Conservation (phyloP, 2,888 invertebrate species). For the Phlogophora meticulosa region DNA sequence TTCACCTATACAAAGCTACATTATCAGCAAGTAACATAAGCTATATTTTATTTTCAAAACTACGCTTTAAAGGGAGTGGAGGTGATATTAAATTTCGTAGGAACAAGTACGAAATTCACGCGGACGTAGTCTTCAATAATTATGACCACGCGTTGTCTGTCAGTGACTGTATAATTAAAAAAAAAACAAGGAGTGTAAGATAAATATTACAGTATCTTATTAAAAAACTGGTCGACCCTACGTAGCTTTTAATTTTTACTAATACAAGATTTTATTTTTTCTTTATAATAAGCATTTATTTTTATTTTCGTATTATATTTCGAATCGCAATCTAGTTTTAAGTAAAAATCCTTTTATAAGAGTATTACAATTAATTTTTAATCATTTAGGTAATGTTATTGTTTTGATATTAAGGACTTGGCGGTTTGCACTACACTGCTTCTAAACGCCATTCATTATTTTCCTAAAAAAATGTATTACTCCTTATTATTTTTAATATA, state of each 20-base stretch:
- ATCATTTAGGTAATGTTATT: slow-evolving; percentile 10
- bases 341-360: slow-evolving; percentile 29
- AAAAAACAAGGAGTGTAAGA: not conserved
- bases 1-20: no score
- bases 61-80: no score
- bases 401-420: slow-evolving; percentile 13
- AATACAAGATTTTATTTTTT: slow-evolving; percentile 37
- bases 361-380: slow-evolving; percentile 54
- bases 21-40: no score
- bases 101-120: no score
- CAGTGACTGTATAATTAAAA: no score
- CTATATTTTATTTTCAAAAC: no score
- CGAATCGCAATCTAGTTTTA: slow-evolving; percentile 48
- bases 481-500: slow-evolving; percentile 49
- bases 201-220: slow-evolving; percentile 43
- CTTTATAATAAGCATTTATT: slow-evolving; percentile 50
- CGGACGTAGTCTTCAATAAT: no score
- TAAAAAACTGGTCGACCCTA: slow-evolving; percentile 63
- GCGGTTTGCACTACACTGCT: slow-evolving; percentile 17
- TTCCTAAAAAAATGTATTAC: slow-evolving; percentile 57
- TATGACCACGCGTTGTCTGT: not conserved
- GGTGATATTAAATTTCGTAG: no score
- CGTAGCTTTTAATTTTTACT: slow-evolving; percentile 33
- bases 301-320: slow-evolving; percentile 48
- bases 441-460: slow-evolving; percentile 32